A percentile compares a stretch with the other conserved stretches of the same genome.
Evolutionary conservation across 2,797 vertebrate genomes (phyloP).

Genomic region (Alectoris magna): DNA sequence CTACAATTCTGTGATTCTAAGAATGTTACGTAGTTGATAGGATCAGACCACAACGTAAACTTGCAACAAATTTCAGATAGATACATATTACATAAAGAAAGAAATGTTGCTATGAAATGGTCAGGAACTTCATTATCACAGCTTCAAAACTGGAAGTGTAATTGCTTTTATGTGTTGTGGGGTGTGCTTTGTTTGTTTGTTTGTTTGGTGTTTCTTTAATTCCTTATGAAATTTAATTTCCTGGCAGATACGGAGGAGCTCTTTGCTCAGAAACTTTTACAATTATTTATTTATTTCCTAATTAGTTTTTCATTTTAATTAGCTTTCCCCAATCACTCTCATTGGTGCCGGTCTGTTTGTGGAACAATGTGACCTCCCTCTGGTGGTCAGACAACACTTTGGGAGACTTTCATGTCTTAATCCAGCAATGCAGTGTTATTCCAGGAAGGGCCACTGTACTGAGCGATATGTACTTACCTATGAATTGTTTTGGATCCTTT

Average conservation of each 20-base stretch:
- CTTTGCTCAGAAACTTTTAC: background rate
- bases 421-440: background rate
- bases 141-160: background rate
- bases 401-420: background rate
- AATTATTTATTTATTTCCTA: background rate
- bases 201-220: background rate
- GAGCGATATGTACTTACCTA: accelerated
- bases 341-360: background rate
- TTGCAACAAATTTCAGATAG: background rate
- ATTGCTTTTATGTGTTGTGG: background rate
- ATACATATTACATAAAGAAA: background rate
- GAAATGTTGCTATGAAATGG: background rate
- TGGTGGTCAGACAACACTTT: background rate
- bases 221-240: background rate
- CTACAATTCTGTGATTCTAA: background rate
- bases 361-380: slow-evolving; percentile 37
- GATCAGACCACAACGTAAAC: accelerated
- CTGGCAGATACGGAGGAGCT: background rate
- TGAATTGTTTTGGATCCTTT: background rate
- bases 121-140: background rate
- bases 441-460: background rate
- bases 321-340: background rate
- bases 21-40: background rate
- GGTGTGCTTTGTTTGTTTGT: background rate
- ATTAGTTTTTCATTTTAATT: slow-evolving; percentile 25